A percentile compares a stretch with the other conserved stretches of the same genome.
phyloP scores from a whole-genome alignment of 2,888 invertebrate species.

The Dusona sp. region DNA sequence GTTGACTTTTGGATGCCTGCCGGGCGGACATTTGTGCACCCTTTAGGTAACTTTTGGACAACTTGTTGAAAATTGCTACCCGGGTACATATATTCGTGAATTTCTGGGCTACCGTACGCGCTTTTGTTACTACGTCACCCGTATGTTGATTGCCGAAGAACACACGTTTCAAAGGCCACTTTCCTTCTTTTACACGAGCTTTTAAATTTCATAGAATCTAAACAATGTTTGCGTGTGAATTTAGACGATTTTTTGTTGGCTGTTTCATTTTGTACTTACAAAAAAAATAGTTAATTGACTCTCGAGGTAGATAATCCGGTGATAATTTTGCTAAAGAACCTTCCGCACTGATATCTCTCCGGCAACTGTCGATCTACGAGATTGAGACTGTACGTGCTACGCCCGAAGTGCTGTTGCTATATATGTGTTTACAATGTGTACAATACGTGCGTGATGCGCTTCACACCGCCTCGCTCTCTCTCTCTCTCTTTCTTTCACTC shows the following conservation, averaged over 20 bases:
- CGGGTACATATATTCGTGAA: not conserved
- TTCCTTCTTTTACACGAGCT: not conserved
- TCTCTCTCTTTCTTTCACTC: not conserved
- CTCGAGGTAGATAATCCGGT: not conserved
- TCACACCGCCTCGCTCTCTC: not conserved
- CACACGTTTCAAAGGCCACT: not conserved
- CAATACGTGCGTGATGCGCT: slow-evolving; percentile 4
- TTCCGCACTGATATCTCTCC: slow-evolving; percentile 48
- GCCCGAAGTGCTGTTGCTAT: slow-evolving; percentile 39
- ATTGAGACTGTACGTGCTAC: slow-evolving; percentile 35
- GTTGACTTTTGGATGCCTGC: too few relatives aligned
- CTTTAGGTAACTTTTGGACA: too few relatives aligned
- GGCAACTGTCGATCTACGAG: slow-evolving; percentile 44
- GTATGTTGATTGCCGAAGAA: not conserved
- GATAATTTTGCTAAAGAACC: slow-evolving; percentile 3
- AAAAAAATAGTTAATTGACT: not conserved
- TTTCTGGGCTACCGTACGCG: not conserved
- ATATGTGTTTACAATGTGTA: slow-evolving; percentile 18
- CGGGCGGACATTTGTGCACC: too few relatives aligned
- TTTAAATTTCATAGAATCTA: not conserved
- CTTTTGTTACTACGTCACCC: not conserved
- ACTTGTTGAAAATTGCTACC: too few relatives aligned
- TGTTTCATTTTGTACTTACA: not conserved
- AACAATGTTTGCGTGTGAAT: not conserved
- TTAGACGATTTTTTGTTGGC: not conserved